Evolutionary conservation across 2,888 invertebrate species (phyloP), one percentile per base, ranked within the genome.

Genomic region (Drosophila neotestacea): DNA sequence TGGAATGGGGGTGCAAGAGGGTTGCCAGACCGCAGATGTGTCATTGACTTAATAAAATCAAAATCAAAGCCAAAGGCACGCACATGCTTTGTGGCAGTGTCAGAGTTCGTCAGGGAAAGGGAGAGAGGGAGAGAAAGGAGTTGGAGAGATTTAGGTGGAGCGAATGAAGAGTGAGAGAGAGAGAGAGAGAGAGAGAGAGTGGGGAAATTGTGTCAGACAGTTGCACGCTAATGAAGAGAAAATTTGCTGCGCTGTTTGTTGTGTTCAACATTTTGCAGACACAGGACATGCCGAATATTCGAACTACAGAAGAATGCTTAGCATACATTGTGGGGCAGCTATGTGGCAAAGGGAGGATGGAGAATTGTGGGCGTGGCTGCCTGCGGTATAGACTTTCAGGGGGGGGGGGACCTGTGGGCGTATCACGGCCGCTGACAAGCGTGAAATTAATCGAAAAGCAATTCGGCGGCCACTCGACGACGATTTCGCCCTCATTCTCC

Each of bases 11-110:
- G 30, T 42, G 36, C 4, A 1, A 44, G 38, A 64, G 69, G 68
- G 65, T 68, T 69, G 66, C 73, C 63, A 77, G 84, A 85, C 89
- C 88, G 73, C 88, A 89, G 88, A 78, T 81, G 86, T 87, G 86
- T 89, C 89, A 87, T 89, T 87, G 86, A 89, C 86, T 87, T 89
- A 85, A 89, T 89, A 86, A 89, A 86, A 89, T 85, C 89, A 89
- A 85, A 85, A 89, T 85, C 85, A 89, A 83, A 83, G 88, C 87
- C 84, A 86, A 84, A 88, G 76, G 84, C 83, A 78, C 77, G 81
- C 76, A 85, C 82, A 81, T 68, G 73, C 77, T 73, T 52, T 55
- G 67, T 60, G 71, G 70, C 77, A 34, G 42, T 58, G 58, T 50
- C 47, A 39, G 38, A 54, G 46, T 30, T 47, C 39, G 27, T 44